phyloP scores from a whole-genome alignment of 2,797 vertebrate species.

The Parotocinclus haroldoi region DNA sequence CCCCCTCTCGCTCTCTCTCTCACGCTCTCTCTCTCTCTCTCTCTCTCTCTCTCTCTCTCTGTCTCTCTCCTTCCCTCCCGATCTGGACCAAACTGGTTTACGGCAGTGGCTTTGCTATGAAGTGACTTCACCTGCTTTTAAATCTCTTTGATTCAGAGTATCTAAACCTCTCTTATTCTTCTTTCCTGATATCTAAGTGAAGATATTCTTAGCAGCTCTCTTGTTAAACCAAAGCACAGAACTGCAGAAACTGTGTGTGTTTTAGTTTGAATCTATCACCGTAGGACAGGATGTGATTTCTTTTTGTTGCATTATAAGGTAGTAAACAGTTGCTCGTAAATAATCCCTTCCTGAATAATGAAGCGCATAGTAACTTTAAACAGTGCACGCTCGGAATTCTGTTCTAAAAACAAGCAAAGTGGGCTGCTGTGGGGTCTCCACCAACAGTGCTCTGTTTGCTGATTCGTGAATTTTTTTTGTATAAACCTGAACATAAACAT shows the following conservation, averaged over 20 bases:
- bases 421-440: neutral
- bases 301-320: neutral
- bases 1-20: neutral
- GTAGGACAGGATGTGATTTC: neutral
- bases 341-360: neutral
- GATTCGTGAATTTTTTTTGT: neutral
- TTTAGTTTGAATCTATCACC: neutral
- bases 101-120: neutral
- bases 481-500: neutral
- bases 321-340: neutral
- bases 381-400: neutral
- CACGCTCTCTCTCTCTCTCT: neutral
- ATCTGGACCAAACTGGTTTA: constrained; percentile 9
- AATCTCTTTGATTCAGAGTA: constrained; percentile 15
- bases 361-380: neutral
- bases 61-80: neutral
- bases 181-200: constrained; percentile 1
- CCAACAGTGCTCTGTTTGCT: neutral
- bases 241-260: neutral
- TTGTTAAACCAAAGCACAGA: constrained; percentile 11
- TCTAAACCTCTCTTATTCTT: neutral
- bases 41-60: neutral
- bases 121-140: constrained; percentile 10
- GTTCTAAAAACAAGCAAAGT: neutral
- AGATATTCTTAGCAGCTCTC: constrained; percentile 1